Evolutionary conservation across 2,113 vertebrate genomes (phyloP).

Genomic region (Epinephelus moara): DNA sequence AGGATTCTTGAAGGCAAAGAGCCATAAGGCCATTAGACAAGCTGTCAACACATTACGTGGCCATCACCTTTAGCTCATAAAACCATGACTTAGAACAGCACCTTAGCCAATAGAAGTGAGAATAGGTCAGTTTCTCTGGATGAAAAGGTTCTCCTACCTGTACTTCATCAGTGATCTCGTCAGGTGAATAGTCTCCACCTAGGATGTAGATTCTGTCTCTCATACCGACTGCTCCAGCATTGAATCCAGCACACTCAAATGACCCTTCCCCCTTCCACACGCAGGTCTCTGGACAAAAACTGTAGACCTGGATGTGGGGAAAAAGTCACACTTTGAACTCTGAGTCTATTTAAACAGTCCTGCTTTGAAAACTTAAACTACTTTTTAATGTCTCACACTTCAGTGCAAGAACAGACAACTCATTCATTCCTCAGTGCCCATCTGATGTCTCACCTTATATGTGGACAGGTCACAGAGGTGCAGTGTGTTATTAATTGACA

Average conservation of each 20-base stretch:
- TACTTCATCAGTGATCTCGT: constrained; percentile 97
- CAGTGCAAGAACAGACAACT: background rate
- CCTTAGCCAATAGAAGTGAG: background rate
- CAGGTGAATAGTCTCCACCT: constrained; percentile 97
- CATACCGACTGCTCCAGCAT: constrained; percentile 93
- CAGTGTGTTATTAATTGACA: constrained; percentile 90
- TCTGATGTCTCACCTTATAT: constrained; percentile 85
- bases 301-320: constrained; percentile 85
- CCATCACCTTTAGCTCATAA: background rate
- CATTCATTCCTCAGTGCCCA: background rate
- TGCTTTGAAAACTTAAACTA: background rate
- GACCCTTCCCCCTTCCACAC: constrained; percentile 97
- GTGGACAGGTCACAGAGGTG: constrained; percentile 98
- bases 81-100: background rate
- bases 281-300: constrained; percentile 95
- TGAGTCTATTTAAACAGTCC: background rate
- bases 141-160: constrained; percentile 66
- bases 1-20: background rate
- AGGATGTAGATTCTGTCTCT: constrained; percentile 96
- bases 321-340: background rate
- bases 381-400: background rate
- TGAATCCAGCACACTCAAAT: constrained; percentile 98
- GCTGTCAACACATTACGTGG: too few species aligned
- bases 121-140: background rate
- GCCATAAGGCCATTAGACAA: too few species aligned